Percentiles rank a stretch among this genome's conserved stretches.
phyloP scores from a whole-genome alignment of 2,797 vertebrate species.

The Oreonectes daqikongensis region DNA sequence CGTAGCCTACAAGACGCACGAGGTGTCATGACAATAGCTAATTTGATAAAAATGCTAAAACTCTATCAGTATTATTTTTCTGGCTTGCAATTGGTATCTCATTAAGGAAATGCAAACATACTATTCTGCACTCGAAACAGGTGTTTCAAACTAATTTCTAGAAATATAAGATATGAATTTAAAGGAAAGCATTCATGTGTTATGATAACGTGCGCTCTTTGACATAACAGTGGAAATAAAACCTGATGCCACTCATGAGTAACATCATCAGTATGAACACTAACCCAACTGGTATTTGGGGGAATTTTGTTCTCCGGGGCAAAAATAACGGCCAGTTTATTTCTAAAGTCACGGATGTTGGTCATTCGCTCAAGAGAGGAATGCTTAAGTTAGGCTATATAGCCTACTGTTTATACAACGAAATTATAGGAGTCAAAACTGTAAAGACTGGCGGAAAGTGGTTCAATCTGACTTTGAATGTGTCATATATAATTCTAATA shows the following conservation, averaged over 20 bases:
- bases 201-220: slow-evolving; percentile 21
- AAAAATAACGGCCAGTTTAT: slow-evolving; percentile 15
- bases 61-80: not conserved
- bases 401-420: too few relatives aligned
- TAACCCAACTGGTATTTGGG: slow-evolving; percentile 72
- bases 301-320: slow-evolving; percentile 62
- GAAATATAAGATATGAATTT: not conserved
- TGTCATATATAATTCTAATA: too few relatives aligned
- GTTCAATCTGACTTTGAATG: too few relatives aligned
- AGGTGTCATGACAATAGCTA: too few relatives aligned
- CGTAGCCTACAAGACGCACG: too few relatives aligned
- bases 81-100: not conserved
- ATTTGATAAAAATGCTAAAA: too few relatives aligned
- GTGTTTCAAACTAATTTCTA: not conserved
- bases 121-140: not conserved
- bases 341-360: slow-evolving; percentile 32
- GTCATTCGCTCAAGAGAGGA: not conserved
- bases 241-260: slow-evolving; percentile 74
- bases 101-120: not conserved
- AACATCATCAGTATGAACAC: slow-evolving; percentile 62
- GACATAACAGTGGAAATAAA: slow-evolving; percentile 48
- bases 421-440: too few relatives aligned
- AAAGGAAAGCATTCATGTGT: slow-evolving; percentile 19
- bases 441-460: too few relatives aligned
- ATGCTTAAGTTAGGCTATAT: too few relatives aligned